These are phyloP conservation scores for Epinotia brunnichana DNA, from an alignment of 2,888 invertebrate species.

Conservation along the genomic window DNA sequence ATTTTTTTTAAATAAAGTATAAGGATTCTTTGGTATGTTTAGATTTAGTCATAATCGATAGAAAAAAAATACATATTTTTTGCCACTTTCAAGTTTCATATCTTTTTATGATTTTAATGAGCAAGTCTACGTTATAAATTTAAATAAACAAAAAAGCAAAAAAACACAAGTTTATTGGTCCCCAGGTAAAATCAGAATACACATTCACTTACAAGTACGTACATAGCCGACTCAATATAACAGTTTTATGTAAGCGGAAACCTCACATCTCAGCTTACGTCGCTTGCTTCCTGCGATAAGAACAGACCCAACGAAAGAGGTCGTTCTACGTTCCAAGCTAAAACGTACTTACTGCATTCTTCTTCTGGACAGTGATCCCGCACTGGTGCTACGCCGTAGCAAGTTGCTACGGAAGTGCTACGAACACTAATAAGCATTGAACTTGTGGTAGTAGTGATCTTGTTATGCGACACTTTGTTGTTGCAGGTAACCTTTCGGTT, in stretches of 20 bases:
- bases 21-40: too few relatives aligned
- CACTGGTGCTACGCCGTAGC: constrained; percentile 27
- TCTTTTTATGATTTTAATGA: too few relatives aligned
- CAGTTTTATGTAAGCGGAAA: constrained; percentile 31
- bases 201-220: neutral
- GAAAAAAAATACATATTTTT: too few relatives aligned
- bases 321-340: neutral
- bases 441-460: constrained; percentile 23
- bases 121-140: too few relatives aligned
- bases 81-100: too few relatives aligned
- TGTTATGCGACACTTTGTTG: neutral
- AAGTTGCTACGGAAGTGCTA: constrained; percentile 37
- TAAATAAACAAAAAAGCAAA: too few relatives aligned
- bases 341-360: constrained; percentile 10
- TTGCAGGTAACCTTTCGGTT: neutral
- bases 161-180: too few relatives aligned
- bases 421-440: constrained; percentile 27
- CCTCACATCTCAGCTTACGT: constrained; percentile 20
- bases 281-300: constrained; percentile 7
- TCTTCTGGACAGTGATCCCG: neutral
- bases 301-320: neutral
- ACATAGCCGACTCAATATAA: neutral
- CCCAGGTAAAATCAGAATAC: too few relatives aligned
- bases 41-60: too few relatives aligned
- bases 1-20: too few relatives aligned